Base-by-base conservation (phyloP, 1,140 invertebrate genomes). In the Chionoecetes opilio region DNA sequence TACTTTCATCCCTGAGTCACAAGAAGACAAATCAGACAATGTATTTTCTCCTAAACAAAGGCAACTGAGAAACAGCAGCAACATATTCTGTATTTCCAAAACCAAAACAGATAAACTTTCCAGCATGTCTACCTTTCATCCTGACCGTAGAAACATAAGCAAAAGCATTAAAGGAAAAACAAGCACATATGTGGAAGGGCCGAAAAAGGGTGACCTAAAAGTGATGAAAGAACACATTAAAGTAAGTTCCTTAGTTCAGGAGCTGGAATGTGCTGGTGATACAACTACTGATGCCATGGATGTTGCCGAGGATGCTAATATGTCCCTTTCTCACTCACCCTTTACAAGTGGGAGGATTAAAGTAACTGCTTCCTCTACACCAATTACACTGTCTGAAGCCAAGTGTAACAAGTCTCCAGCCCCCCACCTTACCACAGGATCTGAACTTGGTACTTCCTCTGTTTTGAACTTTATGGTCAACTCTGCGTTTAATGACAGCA, bases 1-100 rank as follows among this genome's bases (percentile, higher is more conserved):
- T 32, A 35, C 82, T 31, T 82, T n/a, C 32, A 90, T 90, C 21
- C 93, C 93, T 32, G 93, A 94, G 38, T 94, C 93, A 37, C 93
- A 94, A 41, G 93, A 94, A 82, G 93, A 94, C 46, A 89, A 94
- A 89, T 35, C 86, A 35, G 93, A 94, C 21, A 94, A 94, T 34
- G 46, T 90, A 26, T 94, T 94, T 46, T 90, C 87, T 26, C 93
- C 87, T 3, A 94, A 90, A 82, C 34, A 87, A 2, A 88, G 35
- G 32, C 14, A 88, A 75, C n/a, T 29, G 31, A 8, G 37, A 41
- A 82, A 46, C 32, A 82, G 82, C 32, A 82, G 29, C 3, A 94
- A 17, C 29, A 92, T 32, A 35, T 35, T 34, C 6, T 9, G 3
- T 14, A 46, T 75, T 75, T 21, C n/a, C 21, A n/a, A 75, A 75